Percentiles rank a stretch among this genome's conserved stretches.
Conservation (phyloP, 2,888 invertebrate genomes). For the Troides aeacus region DNA sequence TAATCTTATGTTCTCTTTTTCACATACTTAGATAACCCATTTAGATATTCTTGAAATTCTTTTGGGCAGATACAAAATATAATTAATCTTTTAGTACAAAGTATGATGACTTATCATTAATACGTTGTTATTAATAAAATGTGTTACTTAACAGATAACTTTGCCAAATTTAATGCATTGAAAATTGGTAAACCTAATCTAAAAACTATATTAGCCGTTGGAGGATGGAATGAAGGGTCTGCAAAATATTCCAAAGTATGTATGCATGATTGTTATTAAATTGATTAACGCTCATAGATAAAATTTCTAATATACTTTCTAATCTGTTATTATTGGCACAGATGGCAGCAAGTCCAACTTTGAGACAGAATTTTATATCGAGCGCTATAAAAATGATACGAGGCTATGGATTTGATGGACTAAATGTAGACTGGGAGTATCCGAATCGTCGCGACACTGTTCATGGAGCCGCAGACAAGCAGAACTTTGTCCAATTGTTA, state of each 20-base stretch:
- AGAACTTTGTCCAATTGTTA: conserved; percentile 76
- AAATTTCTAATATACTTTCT: no score
- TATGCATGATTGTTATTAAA: conserved; percentile 25
- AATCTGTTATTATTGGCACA: conserved; percentile 30
- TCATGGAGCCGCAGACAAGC: conserved; percentile 63
- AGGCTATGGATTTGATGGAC: conserved; percentile 83
- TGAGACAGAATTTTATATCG: conserved; percentile 77
- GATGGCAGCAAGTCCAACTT: conserved; percentile 63
- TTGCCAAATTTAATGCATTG: conserved; percentile 74
- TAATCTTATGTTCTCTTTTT: no score
- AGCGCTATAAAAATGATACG: conserved; percentile 77
- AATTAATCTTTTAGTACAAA: no score
- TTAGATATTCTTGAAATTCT: no score
- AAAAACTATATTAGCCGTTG: conserved; percentile 83
- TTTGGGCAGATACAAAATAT: no score
- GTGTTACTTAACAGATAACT: conserved; percentile 59
- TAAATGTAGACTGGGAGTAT: conserved; percentile 88
- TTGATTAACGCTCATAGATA: no score
- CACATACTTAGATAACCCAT: no score
- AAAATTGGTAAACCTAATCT: conserved; percentile 72
- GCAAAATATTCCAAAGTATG: conserved; percentile 78
- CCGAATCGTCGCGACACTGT: conserved; percentile 79
- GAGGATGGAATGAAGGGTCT: conserved; percentile 85
- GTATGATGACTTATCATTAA: no score
- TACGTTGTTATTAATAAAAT: background rate